Conservation (phyloP, 2,797 vertebrate species). For the Lagorchestes hirsutus region DNA sequence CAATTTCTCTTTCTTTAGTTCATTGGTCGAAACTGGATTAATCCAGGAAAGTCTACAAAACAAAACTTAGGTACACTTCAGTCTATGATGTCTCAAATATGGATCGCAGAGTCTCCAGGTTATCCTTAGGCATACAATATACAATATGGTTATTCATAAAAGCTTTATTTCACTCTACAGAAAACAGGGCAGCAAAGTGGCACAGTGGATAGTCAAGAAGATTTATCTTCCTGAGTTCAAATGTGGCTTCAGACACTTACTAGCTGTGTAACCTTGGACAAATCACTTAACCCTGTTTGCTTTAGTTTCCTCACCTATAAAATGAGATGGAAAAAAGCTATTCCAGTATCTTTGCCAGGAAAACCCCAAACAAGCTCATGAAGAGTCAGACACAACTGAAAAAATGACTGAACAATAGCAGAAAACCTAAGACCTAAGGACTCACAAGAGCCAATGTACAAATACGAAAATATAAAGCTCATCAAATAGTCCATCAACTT, state of each 20-base stretch:
- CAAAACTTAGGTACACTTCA: neutral
- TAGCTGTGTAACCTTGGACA: neutral
- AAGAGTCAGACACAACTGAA: neutral
- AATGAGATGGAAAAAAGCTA: neutral
- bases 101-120: neutral
- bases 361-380: neutral
- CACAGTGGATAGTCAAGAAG: neutral
- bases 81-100: neutral
- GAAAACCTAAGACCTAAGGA: neutral
- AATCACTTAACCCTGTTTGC: neutral
- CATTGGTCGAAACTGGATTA: neutral
- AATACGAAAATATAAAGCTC: neutral
- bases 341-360: neutral
- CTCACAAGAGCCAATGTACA: neutral
- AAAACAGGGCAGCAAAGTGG: neutral
- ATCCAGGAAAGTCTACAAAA: neutral
- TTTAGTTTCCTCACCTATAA: neutral
- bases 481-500: neutral
- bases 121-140: neutral
- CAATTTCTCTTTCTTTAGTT: neutral
- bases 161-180: neutral
- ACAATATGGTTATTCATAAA: neutral
- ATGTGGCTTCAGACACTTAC: neutral
- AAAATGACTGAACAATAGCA: neutral
- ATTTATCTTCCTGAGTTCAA: neutral